These are phyloP conservation scores for Monochamus alternatus DNA, from an alignment of 2,888 invertebrate species.

Conservation along the genomic window DNA sequence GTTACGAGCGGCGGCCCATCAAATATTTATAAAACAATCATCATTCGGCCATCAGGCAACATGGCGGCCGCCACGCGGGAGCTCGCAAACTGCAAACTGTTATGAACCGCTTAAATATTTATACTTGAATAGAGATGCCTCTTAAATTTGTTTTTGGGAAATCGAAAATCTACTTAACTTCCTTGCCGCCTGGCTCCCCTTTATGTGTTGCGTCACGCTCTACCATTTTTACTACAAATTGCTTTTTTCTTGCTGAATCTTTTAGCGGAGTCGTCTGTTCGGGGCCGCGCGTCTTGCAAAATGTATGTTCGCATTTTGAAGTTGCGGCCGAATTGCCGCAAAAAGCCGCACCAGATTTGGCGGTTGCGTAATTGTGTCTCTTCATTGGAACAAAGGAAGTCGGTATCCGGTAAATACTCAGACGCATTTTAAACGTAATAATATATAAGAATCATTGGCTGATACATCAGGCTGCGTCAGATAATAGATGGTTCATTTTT, in stretches of 20 bases:
- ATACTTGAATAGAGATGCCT: conserved; percentile 72
- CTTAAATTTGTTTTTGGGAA: conserved; percentile 70
- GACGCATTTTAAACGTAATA: no score
- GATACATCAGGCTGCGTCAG: no score
- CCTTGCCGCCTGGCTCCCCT: conserved; percentile 28
- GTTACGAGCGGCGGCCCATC: conserved; percentile 64
- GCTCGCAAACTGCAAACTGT: conserved; percentile 69
- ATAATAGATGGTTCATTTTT: no score
- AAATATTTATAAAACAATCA: conserved; percentile 73
- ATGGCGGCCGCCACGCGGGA: conserved; percentile 69
- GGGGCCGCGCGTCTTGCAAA: neutral
- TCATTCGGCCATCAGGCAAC: conserved; percentile 72
- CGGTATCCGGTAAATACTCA: no score
- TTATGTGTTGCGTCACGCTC: conserved; percentile 39
- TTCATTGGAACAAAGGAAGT: neutral
- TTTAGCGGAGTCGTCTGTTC: conserved; percentile 13
- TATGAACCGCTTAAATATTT: conserved; percentile 72
- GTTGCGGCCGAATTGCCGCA: neutral
- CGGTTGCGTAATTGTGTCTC: neutral
- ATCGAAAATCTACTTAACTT: conserved; percentile 56
- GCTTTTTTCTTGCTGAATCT: conserved; percentile 25
- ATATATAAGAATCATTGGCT: no score
- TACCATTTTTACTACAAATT: conserved; percentile 45
- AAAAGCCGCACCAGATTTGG: neutral
- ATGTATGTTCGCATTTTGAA: conserved; percentile 1